Conservation (phyloP, 2,113 vertebrate genomes). For the Australoheros scitulus region DNA sequence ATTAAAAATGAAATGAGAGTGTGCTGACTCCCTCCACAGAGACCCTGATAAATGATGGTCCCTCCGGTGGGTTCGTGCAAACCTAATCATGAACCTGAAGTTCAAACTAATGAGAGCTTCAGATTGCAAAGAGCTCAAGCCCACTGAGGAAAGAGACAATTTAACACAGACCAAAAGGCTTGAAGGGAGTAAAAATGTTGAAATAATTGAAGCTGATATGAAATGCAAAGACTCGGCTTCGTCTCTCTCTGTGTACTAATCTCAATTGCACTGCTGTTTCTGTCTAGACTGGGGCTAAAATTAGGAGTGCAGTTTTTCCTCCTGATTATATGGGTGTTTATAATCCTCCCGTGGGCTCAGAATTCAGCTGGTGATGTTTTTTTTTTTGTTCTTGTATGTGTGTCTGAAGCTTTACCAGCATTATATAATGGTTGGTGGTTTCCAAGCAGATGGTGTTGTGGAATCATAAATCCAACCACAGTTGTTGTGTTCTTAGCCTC, state of each 20-base stretch:
- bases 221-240: slow-evolving; percentile 8
- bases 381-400: slow-evolving; percentile 15
- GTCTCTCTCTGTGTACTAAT: slow-evolving; percentile 32
- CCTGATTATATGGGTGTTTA: slow-evolving; percentile 56
- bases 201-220: slow-evolving; percentile 25
- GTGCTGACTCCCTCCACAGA: not conserved
- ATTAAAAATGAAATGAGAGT: slow-evolving; percentile 46
- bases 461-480: slow-evolving; percentile 54
- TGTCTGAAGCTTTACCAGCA: slow-evolving; percentile 40
- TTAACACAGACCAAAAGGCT: not conserved
- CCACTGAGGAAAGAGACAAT: not conserved
- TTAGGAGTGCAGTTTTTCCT: slow-evolving; percentile 57
- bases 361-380: slow-evolving; percentile 37
- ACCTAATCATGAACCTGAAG: slow-evolving; percentile 37
- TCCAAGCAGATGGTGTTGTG: slow-evolving; percentile 58
- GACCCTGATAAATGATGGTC: not conserved
- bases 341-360: slow-evolving; percentile 58
- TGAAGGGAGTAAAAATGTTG: not conserved
- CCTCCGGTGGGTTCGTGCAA: slow-evolving; percentile 11
- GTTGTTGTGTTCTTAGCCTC: slow-evolving; percentile 50
- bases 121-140: slow-evolving; percentile 14
- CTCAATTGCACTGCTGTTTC: slow-evolving; percentile 35
- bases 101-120: slow-evolving; percentile 41
- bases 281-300: slow-evolving; percentile 70
- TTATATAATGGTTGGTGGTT: slow-evolving; percentile 65